Conservation (phyloP, 2,888 invertebrate genomes). For the Toxonevra muliebris region DNA sequence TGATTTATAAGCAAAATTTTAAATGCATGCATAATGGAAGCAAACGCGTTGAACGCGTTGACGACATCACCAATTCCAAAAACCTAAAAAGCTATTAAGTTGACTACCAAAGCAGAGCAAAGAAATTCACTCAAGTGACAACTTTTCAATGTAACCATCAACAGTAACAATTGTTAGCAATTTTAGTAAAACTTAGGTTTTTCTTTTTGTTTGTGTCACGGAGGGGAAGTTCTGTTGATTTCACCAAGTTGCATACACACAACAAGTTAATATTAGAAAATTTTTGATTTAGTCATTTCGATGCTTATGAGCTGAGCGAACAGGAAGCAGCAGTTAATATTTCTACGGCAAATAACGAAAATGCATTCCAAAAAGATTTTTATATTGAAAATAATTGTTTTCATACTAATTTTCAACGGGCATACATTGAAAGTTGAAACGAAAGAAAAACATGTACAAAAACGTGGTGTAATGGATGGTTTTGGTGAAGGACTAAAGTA, state of each 20-base stretch:
- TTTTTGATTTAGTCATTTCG: constrained; percentile 7
- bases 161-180: no score
- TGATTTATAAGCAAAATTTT: no score
- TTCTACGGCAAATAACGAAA: constrained; percentile 7
- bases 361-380: constrained; percentile 22
- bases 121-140: constrained; percentile 57
- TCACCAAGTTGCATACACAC: constrained; percentile 1
- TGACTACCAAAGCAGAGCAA: constrained; percentile 30
- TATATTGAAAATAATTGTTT: constrained; percentile 13
- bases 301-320: no score
- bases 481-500: constrained; percentile 59
- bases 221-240: constrained; percentile 11
- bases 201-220: no score
- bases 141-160: constrained; percentile 27
- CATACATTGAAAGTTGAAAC: constrained; percentile 12
- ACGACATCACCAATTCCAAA: background rate
- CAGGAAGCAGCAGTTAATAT: no score
- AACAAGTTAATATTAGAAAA: constrained; percentile 8
- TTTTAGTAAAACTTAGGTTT: background rate
- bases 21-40: no score
- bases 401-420: constrained; percentile 16
- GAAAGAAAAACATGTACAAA: constrained; percentile 39
- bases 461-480: constrained; percentile 60
- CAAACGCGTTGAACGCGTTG: no score
- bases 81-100: background rate